Evolutionary conservation across 2,797 vertebrate species (phyloP), one percentile per base, ranked within the genome.

Genomic region (Pterois miles): DNA sequence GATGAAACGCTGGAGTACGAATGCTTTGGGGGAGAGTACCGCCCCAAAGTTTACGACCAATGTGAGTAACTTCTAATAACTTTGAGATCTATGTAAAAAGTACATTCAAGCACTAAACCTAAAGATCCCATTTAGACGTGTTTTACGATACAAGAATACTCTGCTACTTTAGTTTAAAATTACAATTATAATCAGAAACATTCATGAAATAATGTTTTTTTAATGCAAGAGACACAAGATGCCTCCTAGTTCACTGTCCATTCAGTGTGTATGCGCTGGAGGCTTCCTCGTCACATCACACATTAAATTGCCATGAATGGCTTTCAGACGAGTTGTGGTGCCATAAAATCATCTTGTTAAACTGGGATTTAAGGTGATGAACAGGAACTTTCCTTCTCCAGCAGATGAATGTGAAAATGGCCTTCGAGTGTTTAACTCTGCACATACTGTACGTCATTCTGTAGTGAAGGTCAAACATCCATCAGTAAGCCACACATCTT

Each of bases 1-100:
- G 98, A 99, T 74, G 98, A 99, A 91, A 97, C 96, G 38, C 87
- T 99, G 93, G 98, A 99, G 88, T 99, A 99, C 34, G 98, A 99
- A 91, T 99, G 98, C 87, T 99, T 99, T 48, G 98, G 98, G 76
- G 98, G 98, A 90, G 98, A 99, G 82, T 99, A 99, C 79, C 96
- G 98, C 76, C 98, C 98, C 64, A 99, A 99, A 93, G 98, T 99
- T 68, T 99, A 99, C 14, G 98, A 99, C 93, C 98, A 99, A 40
- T 98, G 98, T 99, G 94, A 96, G 98, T 83, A 22, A 20, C 11
- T 3, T 7, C 4, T 12, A 16, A 0, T 1, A 53, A 9, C 27
- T 50, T 13, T 70, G 12, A 36, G 23, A 10, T 16, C 5, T 16
- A 1, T 53, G 8, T 4, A 5, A 48, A 33, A 18, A 12, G 7